These are phyloP conservation scores for Riptortus pedestris DNA, from an alignment of 1,140 invertebrate genomes.

Conservation along the genomic window DNA sequence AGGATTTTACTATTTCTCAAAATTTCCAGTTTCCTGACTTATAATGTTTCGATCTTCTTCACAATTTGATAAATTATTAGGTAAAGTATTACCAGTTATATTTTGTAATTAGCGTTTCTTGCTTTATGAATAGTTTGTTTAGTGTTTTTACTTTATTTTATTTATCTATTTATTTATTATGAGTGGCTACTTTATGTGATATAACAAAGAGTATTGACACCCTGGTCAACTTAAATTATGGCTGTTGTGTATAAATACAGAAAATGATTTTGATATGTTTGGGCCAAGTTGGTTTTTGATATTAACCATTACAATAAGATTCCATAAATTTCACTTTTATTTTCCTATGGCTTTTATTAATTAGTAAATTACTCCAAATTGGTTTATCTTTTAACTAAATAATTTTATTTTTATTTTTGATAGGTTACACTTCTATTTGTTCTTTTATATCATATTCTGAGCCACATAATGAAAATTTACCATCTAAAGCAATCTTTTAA, in stretches of 20 bases:
- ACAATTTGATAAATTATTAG: conserved; percentile 13
- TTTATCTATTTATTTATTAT: background rate
- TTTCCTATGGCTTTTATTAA: too few species aligned
- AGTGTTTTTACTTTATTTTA: background rate
- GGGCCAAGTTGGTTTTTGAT: too few species aligned
- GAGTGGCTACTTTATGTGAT: background rate
- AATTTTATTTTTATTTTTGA: too few species aligned
- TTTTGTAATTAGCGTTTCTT: background rate
- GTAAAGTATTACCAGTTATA: background rate
- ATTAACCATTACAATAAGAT: too few species aligned
- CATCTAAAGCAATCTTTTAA: too few species aligned
- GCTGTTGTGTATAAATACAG: background rate
- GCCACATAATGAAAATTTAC: too few species aligned
- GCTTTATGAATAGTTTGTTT: background rate
- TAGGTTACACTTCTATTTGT: too few species aligned
- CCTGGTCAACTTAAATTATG: background rate
- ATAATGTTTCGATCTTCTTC: conserved; percentile 4
- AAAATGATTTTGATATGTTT: too few species aligned
- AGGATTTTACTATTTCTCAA: background rate
- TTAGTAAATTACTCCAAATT: too few species aligned
- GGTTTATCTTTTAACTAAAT: too few species aligned
- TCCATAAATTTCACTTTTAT: too few species aligned
- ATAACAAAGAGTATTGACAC: background rate
- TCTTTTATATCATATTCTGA: too few species aligned
- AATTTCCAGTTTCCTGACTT: background rate